Conservation (phyloP, 2,888 invertebrate genomes). For the Creontiades dilutus region DNA sequence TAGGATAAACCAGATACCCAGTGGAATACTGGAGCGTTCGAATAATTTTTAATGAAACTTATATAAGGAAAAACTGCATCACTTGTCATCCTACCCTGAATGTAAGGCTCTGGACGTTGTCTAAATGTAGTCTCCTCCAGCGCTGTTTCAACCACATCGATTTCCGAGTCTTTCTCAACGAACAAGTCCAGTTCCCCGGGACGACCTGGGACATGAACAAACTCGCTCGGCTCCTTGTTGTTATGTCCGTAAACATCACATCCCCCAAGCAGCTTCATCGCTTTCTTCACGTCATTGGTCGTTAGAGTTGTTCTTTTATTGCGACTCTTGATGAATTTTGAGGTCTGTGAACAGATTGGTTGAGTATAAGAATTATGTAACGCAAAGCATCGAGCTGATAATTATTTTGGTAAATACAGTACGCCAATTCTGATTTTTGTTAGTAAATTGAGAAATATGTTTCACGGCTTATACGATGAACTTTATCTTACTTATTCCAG, state of each 20-base stretch:
- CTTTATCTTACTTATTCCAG: too few relatives aligned
- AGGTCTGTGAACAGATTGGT: conserved; percentile 68
- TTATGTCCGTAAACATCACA: conserved; percentile 74
- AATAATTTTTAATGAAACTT: too few relatives aligned
- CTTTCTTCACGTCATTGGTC: conserved; percentile 75
- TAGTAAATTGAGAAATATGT: too few relatives aligned
- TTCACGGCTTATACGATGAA: too few relatives aligned
- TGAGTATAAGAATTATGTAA: background rate
- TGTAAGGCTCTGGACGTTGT: conserved; percentile 72
- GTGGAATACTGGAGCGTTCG: too few relatives aligned
- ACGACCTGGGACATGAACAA: conserved; percentile 67
- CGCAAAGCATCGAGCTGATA: too few relatives aligned
- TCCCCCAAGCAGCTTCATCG: conserved; percentile 73
- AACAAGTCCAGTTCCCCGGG: conserved; percentile 73
- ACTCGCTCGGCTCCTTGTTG: conserved; percentile 72
- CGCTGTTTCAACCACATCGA: conserved; percentile 72
- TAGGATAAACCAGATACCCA: too few relatives aligned
- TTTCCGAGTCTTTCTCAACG: conserved; percentile 73
- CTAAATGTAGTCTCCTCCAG: conserved; percentile 65
- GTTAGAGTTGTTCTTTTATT: conserved; percentile 74
- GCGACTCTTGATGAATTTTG: conserved; percentile 73
- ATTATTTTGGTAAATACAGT: too few relatives aligned
- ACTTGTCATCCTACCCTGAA: conserved; percentile 61
- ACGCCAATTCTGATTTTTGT: too few relatives aligned
- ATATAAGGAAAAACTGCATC: too few relatives aligned